Base-by-base conservation (phyloP, 1,140 invertebrate genomes). In the Pararge aegeria region DNA sequence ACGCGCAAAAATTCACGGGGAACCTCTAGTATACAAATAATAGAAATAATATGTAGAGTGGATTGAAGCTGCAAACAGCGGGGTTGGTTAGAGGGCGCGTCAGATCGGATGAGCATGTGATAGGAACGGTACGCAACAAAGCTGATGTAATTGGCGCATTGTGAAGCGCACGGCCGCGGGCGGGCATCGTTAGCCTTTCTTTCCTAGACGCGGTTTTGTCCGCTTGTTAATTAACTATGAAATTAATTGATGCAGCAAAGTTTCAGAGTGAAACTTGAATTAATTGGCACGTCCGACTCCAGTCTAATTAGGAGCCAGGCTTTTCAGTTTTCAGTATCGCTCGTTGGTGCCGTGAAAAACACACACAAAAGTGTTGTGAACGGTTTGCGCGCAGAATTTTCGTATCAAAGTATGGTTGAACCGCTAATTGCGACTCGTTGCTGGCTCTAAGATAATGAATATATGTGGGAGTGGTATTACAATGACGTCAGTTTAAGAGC, bases 161-260 rank as follows among this genome's bases (percentile, higher is more conserved):
- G 83, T 84, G 46, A 21, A 21, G 21, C 21, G 73, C 68, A 70
- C 61, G 69, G 77, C 76, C 80, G 66, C 73, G 70, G 80, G 85
- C 82, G 64, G 70, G 71, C 80, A 77, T 81, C 82, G 83, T 84
- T 87, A 85, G 83, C 83, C 80, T 79, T 86, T 86, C 83, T 84
- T 89, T 86, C 78, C 68, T 73, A 77, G 77, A 77, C 74, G 79
- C 77, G 80, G 83, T 83, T 85, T 85, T 81, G 83, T 86, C 78
- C 79, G 68, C 80, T 76, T 84, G 86, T 83, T 89, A 89, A 89
- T 89, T 89, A 89, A 87, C 83, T 89, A 87, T 87, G 86, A 89
- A 89, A 87, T 89, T 89, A 89, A 89, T 89, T 89, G 86, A 89
- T 83, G 86, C 81, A 77, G 86, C 81, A 84, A 89, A 89, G 80